These are phyloP conservation scores for Cactoblastis cactorum DNA, from an alignment of 2,888 invertebrate genomes.

Conservation along the genomic window DNA sequence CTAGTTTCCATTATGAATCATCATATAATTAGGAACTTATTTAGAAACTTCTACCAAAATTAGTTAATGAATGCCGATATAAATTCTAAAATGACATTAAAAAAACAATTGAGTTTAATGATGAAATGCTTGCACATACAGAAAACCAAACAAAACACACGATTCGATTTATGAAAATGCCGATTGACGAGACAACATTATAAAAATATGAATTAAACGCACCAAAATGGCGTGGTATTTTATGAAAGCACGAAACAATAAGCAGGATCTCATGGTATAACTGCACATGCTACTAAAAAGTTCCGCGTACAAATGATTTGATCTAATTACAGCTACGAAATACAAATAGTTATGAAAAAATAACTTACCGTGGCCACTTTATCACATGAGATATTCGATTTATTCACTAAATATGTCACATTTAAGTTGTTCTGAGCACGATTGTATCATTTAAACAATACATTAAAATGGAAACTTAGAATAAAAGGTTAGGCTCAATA, in stretches of 20 bases:
- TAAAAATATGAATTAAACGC: slow-evolving; percentile 28
- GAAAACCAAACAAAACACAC: slow-evolving; percentile 24
- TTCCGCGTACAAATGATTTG: slow-evolving; percentile 48
- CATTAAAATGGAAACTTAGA: slow-evolving; percentile 61
- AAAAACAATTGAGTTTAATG: not conserved
- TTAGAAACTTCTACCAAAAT: no score
- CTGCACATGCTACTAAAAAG: slow-evolving; percentile 66
- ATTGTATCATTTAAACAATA: slow-evolving; percentile 46
- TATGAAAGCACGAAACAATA: slow-evolving; percentile 61
- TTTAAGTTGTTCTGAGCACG: slow-evolving; percentile 34
- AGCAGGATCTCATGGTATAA: slow-evolving; percentile 62
- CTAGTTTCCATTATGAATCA: no score
- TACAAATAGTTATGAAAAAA: slow-evolving; percentile 56
- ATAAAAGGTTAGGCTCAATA: slow-evolving; percentile 67
- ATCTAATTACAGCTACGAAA: slow-evolving; percentile 55
- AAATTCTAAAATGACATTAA: no score
- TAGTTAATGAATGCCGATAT: no score
- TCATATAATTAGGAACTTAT: no score
- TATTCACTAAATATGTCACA: slow-evolving; percentile 31
- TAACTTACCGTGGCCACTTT: slow-evolving; percentile 48
- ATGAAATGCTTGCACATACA: not conserved
- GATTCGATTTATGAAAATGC: slow-evolving; percentile 22
- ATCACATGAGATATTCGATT: slow-evolving; percentile 27
- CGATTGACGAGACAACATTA: slow-evolving; percentile 30
- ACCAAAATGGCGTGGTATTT: slow-evolving; percentile 66